Base-by-base conservation (phyloP, 2,888 invertebrate genomes). In the Atethmia centrago region DNA sequence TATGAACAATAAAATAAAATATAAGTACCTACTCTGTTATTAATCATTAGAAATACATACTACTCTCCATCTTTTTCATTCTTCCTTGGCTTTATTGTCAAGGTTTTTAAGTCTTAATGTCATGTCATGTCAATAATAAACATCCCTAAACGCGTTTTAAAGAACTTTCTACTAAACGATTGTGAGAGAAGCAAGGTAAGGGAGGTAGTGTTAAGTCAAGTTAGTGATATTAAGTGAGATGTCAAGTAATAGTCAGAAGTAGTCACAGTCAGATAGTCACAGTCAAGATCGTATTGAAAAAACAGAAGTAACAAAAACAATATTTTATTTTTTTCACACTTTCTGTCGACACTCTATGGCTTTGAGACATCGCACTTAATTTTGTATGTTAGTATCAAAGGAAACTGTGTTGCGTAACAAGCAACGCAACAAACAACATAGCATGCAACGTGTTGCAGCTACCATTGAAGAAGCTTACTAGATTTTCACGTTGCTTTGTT, bases 341-440 rank as follows among this genome's bases (percentile, higher is more conserved):
- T 88, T 88, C 87, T 90, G 88, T 89, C 89, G 90, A 88, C 87
- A 84, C 85, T 82, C 83, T 90, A 87, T 88, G 87, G 90, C 88
- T 86, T 86, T 90, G 87, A 87, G 95, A 96, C 96, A 95, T 95
- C 96, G 93, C 96, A 96, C 96, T 95, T 95, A 93, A 93, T 84
- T 79, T 73, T 70, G 76, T 69, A 74, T 83, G 85, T 85, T 84
- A 83, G 82, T 86, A 77, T 74, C 78, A 72, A 77, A 74, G 64
- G 59, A 81, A 80, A 64, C 47, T 66, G 59, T 67, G 62, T 70
- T 66, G 69, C 36, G 67, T 74, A 85, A 82, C 78, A 56, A 79
- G 82, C 71, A 82, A 85, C 79, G 67, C 75, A 80, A 82, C 77
- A 68, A 65, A 66, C 70, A 81, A 73, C 76, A 40, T 68, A 36